Conservation (phyloP, 2,888 invertebrate species). For the Drosophila eohydei region DNA sequence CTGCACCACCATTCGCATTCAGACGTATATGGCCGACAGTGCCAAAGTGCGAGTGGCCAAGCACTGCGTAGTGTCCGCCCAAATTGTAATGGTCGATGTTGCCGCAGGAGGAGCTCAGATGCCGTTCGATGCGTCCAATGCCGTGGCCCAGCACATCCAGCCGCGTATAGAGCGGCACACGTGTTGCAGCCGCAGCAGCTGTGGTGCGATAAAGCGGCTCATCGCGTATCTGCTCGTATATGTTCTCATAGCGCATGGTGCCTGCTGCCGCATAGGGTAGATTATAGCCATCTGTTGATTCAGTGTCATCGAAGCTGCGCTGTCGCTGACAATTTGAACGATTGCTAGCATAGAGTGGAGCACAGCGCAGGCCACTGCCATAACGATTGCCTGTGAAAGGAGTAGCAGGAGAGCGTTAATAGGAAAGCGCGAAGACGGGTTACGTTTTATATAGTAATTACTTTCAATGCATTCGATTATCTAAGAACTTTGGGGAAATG, state of each 20-base stretch:
- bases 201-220: slow-evolving; percentile 84
- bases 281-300: slow-evolving; percentile 84
- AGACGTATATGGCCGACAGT: slow-evolving; percentile 85
- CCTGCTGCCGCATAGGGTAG: slow-evolving; percentile 78
- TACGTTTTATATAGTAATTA: neutral
- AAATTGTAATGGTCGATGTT: slow-evolving; percentile 86
- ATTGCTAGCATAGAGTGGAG: slow-evolving; percentile 61
- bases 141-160: slow-evolving; percentile 87
- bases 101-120: slow-evolving; percentile 89
- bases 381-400: slow-evolving; percentile 68
- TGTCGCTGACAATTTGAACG: slow-evolving; percentile 78
- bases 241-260: slow-evolving; percentile 85
- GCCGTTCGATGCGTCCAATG: slow-evolving; percentile 87
- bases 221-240: slow-evolving; percentile 87
- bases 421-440: neutral
- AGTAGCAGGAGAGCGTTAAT: neutral
- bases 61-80: slow-evolving; percentile 85
- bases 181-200: slow-evolving; percentile 50
- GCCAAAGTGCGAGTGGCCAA: slow-evolving; percentile 85
- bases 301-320: slow-evolving; percentile 85
- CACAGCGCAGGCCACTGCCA: slow-evolving; percentile 72
- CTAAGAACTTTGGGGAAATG: neutral
- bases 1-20: slow-evolving; percentile 76
- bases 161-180: slow-evolving; percentile 85
- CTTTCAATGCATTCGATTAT: neutral